Conservation (phyloP, 2,888 invertebrate species). For the Synanthedon formicaeformis region DNA sequence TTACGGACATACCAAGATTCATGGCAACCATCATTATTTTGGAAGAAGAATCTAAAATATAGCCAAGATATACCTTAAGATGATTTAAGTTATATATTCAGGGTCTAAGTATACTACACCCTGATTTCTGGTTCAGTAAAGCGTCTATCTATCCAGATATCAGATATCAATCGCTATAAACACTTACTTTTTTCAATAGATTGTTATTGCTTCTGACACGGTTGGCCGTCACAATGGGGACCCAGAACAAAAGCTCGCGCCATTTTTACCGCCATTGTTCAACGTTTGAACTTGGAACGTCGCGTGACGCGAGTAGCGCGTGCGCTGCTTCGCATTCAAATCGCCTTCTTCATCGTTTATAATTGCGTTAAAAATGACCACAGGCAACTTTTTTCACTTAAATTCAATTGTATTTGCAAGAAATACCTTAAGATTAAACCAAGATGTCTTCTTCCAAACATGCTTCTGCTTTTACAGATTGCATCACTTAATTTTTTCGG, state of each 20-base stretch:
- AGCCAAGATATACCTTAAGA: no score
- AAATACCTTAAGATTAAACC: neutral
- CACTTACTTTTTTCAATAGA: neutral
- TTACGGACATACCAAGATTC: no score
- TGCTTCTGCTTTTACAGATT: neutral
- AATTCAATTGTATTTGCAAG: neutral
- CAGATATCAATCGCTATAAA: no score
- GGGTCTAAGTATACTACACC: no score
- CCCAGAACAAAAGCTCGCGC: conserved; percentile 61
- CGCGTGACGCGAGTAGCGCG: conserved; percentile 59
- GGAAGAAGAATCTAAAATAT: no score
- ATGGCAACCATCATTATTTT: no score
- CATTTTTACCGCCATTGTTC: conserved; percentile 63
- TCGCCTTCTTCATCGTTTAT: conserved; percentile 36
- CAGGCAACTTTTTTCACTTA: neutral
- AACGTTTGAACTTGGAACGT: conserved; percentile 60
- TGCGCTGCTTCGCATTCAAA: conserved; percentile 60
- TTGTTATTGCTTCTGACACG: neutral
- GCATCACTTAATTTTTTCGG: no score
- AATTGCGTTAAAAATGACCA: conserved; percentile 16
- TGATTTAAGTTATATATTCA: no score
- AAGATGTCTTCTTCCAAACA: neutral
- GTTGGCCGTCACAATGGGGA: conserved; percentile 34
- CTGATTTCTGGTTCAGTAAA: no score
- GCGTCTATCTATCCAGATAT: no score